phyloP scores from a whole-genome alignment of 2,113 vertebrate species.

The Tetraodon nigroviridis region DNA sequence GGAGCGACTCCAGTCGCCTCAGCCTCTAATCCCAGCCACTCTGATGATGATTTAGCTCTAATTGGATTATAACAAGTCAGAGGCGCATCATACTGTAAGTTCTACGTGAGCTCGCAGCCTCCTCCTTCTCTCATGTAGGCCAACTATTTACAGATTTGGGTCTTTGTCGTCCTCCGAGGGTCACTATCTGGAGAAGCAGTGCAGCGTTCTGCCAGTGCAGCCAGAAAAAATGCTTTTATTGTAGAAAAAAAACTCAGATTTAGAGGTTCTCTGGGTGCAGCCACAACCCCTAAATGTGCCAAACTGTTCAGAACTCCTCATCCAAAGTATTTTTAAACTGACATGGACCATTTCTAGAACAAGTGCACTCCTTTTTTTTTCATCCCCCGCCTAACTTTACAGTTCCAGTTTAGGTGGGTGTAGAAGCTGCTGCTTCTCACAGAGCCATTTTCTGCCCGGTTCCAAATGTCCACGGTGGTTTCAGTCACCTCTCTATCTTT shows the following conservation, averaged over 20 bases:
- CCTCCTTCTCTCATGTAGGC: constrained; percentile 31
- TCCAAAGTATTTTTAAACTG: constrained; percentile 60
- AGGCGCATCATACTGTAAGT: constrained; percentile 40
- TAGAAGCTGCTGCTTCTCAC: constrained; percentile 25
- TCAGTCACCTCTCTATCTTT: neutral
- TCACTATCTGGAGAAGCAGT: constrained; percentile 37
- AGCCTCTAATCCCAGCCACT: constrained; percentile 51
- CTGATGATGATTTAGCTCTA: constrained; percentile 60
- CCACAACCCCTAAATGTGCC: constrained; percentile 39
- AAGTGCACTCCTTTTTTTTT: constrained; percentile 35
- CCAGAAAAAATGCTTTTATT: neutral
- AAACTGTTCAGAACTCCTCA: constrained; percentile 37
- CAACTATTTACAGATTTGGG: constrained; percentile 42
- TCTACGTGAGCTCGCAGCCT: constrained; percentile 26
- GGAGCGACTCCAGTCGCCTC: constrained; percentile 33
- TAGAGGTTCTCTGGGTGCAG: constrained; percentile 4
- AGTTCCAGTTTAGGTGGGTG: constrained; percentile 41
- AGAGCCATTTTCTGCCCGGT: constrained; percentile 18
- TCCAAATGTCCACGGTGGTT: neutral
- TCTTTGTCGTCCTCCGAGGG: constrained; percentile 25
- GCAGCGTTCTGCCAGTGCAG: constrained; percentile 16
- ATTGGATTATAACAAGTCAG: constrained; percentile 62
- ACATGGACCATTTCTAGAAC: constrained; percentile 58
- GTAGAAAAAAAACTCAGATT: neutral
- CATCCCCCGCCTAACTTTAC: constrained; percentile 35